Conservation (phyloP, 2,888 invertebrate species). For the Entomobrya proxima region DNA sequence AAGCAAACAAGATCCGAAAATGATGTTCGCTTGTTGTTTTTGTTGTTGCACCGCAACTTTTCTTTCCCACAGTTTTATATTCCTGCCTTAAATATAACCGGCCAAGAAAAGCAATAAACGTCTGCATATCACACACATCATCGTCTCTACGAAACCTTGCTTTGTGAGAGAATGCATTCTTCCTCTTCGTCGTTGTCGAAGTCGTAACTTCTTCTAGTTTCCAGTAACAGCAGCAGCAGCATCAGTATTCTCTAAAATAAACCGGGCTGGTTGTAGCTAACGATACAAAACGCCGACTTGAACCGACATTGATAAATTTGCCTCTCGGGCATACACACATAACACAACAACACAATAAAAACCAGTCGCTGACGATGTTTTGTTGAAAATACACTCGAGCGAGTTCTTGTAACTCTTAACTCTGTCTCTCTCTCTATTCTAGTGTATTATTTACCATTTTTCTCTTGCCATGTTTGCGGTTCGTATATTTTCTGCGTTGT, state of each 20-base stretch:
- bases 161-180: background rate
- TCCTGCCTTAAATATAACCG: too few relatives aligned
- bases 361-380: too few relatives aligned
- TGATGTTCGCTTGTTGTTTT: background rate
- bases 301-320: slow-evolving; percentile 51
- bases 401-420: background rate
- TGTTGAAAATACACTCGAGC: slow-evolving; percentile 36
- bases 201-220: background rate
- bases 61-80: slow-evolving; percentile 50
- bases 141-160: background rate
- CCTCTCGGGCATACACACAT: slow-evolving; percentile 55
- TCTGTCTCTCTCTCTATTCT: too few relatives aligned
- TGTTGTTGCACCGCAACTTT: slow-evolving; percentile 44
- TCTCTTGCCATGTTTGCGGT: too few relatives aligned
- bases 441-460: background rate
- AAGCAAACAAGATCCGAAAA: slow-evolving; percentile 15
- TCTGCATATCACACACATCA: slow-evolving; percentile 16
- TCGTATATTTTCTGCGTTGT: too few relatives aligned
- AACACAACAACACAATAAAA: too few relatives aligned
- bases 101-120: slow-evolving; percentile 9
- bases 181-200: background rate
- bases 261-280: background rate
- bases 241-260: too few relatives aligned
- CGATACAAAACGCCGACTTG: background rate
- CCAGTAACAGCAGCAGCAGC: background rate